Evolutionary conservation across 53 echinoderm and acorn worm genomes (phyloP).

Genomic region (Actinopyga echinites): DNA sequence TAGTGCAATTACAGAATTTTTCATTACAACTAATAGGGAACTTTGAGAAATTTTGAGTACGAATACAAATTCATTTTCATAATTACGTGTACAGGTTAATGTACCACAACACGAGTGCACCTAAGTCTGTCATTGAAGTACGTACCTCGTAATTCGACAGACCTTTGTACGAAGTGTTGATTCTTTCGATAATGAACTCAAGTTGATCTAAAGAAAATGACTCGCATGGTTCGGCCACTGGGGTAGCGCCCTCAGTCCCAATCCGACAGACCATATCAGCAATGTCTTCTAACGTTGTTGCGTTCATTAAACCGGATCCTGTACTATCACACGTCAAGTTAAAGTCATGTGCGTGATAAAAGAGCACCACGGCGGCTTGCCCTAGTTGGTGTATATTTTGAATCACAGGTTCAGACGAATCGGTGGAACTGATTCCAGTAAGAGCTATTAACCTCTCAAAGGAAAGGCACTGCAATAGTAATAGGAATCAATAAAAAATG

Average conservation of each 20-base stretch:
- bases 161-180: not conserved
- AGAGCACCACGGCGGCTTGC: not conserved
- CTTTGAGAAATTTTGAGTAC: no score
- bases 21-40: no score
- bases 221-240: not conserved
- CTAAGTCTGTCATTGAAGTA: no score
- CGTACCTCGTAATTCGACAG: not conserved
- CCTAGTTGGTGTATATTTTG: not conserved
- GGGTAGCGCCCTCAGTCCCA: not conserved
- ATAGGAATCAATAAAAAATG: not conserved
- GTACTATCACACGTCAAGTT: not conserved
- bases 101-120: no score
- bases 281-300: not conserved
- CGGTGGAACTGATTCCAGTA: not conserved
- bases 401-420: not conserved
- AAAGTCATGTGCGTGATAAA: not conserved
- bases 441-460: not conserved
- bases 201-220: constrained; percentile 1
- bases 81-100: no score
- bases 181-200: not conserved
- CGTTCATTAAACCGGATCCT: not conserved
- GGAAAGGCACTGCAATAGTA: not conserved
- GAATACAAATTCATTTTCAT: no score
- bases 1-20: no score
- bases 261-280: not conserved